These are phyloP conservation scores for Lucinisca nassula DNA, from an alignment of 2,888 invertebrate genomes.

Conservation along the genomic window DNA sequence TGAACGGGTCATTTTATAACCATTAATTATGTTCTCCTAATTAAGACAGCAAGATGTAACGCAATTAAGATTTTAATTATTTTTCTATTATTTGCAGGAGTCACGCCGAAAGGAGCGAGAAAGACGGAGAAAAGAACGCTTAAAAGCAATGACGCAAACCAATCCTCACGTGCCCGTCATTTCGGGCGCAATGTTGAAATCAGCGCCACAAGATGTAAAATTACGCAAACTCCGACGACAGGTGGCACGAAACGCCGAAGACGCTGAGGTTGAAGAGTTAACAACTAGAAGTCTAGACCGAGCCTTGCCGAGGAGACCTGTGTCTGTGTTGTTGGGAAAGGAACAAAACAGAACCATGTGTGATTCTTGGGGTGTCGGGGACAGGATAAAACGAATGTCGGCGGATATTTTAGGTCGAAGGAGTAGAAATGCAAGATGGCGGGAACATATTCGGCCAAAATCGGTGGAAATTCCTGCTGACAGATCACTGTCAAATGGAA, in stretches of 20 bases:
- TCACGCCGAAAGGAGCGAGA: background rate
- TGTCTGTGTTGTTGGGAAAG: background rate
- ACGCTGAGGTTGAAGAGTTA: background rate
- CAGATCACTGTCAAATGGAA: background rate
- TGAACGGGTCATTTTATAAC: too few species aligned
- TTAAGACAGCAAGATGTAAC: too few species aligned
- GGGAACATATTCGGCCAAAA: background rate
- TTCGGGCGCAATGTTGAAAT: background rate
- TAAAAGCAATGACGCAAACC: background rate
- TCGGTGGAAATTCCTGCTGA: background rate
- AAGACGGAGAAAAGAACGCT: background rate
- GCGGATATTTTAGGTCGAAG: background rate
- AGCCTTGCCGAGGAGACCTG: background rate
- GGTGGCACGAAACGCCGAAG: background rate
- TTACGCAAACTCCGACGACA: background rate
- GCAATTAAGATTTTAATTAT: too few species aligned
- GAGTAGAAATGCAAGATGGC: background rate
- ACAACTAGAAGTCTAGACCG: background rate
- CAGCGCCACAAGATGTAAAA: background rate
- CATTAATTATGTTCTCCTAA: too few species aligned
- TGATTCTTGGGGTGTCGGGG: conserved; percentile 3
- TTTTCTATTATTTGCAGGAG: conserved; percentile 4
- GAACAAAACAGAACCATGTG: background rate
- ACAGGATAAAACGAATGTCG: background rate
- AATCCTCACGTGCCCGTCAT: background rate